These are phyloP conservation scores for Sebastiscus albofasciatus DNA, from an alignment of 2,797 vertebrate species.

Conservation along the genomic window DNA sequence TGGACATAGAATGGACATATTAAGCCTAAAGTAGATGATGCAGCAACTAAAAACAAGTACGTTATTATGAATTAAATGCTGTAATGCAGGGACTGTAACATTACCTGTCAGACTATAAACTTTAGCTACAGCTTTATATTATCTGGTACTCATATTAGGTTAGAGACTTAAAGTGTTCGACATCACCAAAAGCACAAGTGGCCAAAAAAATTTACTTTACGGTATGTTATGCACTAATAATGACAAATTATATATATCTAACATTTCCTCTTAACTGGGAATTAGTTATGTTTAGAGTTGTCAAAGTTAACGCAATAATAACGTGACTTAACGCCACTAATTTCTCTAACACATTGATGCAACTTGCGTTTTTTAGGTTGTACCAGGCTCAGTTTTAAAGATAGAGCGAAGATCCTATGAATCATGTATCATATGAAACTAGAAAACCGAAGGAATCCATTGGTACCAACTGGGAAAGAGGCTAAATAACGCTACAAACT, in stretches of 20 bases:
- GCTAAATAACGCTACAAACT: too few relatives aligned
- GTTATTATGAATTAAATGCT: neutral
- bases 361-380: too few relatives aligned
- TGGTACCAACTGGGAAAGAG: too few relatives aligned
- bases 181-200: too few relatives aligned
- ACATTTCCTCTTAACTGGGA: neutral
- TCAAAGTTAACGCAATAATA: too few relatives aligned
- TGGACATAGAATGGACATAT: neutral
- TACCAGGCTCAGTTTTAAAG: too few relatives aligned
- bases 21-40: neutral
- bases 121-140: neutral
- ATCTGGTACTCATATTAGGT: neutral
- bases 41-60: neutral
- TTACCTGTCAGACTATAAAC: neutral
- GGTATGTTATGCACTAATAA: neutral
- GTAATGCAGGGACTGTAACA: accelerated
- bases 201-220: neutral
- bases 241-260: neutral
- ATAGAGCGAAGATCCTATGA: too few relatives aligned
- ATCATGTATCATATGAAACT: too few relatives aligned
- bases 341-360: too few relatives aligned
- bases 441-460: too few relatives aligned
- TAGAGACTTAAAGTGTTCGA: neutral
- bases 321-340: accelerated
- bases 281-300: too few relatives aligned